A percentile compares a stretch with the other conserved stretches of the same genome.
phyloP scores from a whole-genome alignment of 2,888 invertebrate species.

The Xestia c-nigrum region DNA sequence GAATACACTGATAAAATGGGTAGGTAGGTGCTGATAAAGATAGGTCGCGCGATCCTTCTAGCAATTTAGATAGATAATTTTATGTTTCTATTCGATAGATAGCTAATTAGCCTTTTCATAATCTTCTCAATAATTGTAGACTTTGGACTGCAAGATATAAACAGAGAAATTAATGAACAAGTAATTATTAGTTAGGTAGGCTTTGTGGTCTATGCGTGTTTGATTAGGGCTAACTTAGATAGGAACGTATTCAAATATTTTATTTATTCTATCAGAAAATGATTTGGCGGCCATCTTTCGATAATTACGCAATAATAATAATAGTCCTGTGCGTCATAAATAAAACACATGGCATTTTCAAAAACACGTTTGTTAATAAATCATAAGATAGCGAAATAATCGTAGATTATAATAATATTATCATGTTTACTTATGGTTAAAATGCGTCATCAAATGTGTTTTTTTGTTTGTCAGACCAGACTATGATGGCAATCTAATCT shows the following conservation, averaged over 20 bases:
- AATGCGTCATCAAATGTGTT: slow-evolving; percentile 33
- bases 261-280: background rate
- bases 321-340: background rate
- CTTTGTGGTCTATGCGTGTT: slow-evolving; percentile 4
- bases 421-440: slow-evolving; percentile 28
- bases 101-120: background rate
- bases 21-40: slow-evolving; percentile 25
- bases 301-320: slow-evolving; percentile 6
- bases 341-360: slow-evolving; percentile 1
- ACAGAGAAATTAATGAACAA: slow-evolving; percentile 12
- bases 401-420: slow-evolving; percentile 26
- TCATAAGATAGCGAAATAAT: slow-evolving; percentile 26
- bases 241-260: slow-evolving; percentile 7
- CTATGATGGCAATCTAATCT: slow-evolving; percentile 29
- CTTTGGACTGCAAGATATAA: slow-evolving; percentile 32
- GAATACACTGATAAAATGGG: slow-evolving; percentile 26
- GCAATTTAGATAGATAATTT: background rate
- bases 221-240: slow-evolving; percentile 3
- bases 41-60: slow-evolving; percentile 7
- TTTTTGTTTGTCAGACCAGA: slow-evolving; percentile 39
- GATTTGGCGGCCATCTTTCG: background rate
- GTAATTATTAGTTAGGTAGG: slow-evolving; percentile 17
- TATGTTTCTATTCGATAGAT: background rate
- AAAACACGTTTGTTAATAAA: slow-evolving; percentile 3
- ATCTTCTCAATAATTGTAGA: slow-evolving; percentile 8